Conservation (phyloP, 2,888 invertebrate genomes). For the Criorhina ranunculi region DNA sequence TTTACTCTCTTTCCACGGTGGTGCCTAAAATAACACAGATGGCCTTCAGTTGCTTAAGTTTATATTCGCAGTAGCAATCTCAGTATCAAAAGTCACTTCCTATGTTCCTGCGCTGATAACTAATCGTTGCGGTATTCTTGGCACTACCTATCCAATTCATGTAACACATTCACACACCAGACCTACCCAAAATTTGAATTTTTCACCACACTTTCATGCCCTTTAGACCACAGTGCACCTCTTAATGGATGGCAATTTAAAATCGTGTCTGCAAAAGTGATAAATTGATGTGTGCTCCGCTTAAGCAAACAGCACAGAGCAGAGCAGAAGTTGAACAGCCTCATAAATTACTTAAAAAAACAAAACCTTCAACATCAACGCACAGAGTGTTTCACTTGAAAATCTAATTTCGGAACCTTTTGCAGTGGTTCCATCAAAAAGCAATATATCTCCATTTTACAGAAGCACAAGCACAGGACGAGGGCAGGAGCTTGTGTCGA, state of each 20-base stretch:
- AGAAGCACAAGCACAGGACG: not conserved
- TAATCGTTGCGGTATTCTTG: no score
- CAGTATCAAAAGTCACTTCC: no score
- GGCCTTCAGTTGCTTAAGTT: no score
- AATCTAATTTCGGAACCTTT: constrained; percentile 47
- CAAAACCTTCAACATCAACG: constrained; percentile 24
- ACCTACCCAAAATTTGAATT: no score
- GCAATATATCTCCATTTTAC: constrained; percentile 64
- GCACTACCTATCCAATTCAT: no score
- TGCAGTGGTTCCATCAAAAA: constrained; percentile 60
- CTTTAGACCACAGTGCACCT: not conserved
- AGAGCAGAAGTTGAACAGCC: constrained; percentile 28
- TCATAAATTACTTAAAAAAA: constrained; percentile 64
- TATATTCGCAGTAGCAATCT: no score
- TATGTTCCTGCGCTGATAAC: no score
- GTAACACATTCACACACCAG: no score
- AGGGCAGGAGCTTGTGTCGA: not conserved
- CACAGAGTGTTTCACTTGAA: constrained; percentile 52
- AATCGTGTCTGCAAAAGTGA: constrained; percentile 61
- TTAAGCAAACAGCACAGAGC: constrained; percentile 11
- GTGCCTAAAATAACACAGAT: no score
- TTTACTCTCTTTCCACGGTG: no score
- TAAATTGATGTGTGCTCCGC: constrained; percentile 63
- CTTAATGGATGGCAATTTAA: constrained; percentile 71
- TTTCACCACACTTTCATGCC: not conserved